Base-by-base conservation (phyloP, 2,888 invertebrate genomes). In the Meiosimyza decipiens region DNA sequence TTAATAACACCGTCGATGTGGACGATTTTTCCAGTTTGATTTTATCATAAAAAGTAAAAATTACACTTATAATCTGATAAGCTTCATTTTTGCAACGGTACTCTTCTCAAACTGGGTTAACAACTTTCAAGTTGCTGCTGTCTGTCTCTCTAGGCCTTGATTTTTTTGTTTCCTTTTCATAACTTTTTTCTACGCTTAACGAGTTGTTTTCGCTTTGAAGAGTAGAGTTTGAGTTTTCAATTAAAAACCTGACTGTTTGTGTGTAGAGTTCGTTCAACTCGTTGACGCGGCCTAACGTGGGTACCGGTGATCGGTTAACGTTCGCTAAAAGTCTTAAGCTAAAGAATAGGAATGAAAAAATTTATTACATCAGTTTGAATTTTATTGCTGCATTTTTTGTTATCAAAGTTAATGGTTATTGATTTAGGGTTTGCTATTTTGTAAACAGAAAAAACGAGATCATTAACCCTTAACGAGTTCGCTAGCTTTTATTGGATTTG, bases 21-120 rank as follows among this genome's bases (percentile, higher is more conserved):
- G 28, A 28, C 3, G 28, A 28, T 28, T 40, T 40, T 40, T 9
- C 6, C 9, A 40, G n/a, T n/a, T n/a, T n/a, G n/a, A 40, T 9
- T 40, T 7, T 40, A 40, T 40, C 40, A 40, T 40, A 40, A 5
- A 40, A 40, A 40, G 9, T 40, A 40, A 40, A 28, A 28, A 4
- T 28, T 4, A 28, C 3, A 28, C 4, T 28, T 28, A 28, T 40
- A 40, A 40, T 40, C 1, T 40, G 9, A 28, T 28, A 28, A 40
- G 40, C 9, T 40, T 40, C 1, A 60, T 22, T n/a, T 60, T 33
- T 60, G n/a, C n/a, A 28, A 13, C 13, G 7, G 2, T 60, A 22
- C 15, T 28, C 3, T n/a, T 40, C 18, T 68, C 15, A 18, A 71
- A 64, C n/a, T 72, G 60, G 54, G 72, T 72, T 50, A 72, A 67